Conservation (phyloP, 1,140 invertebrate species). For the Orchesella cincta region DNA sequence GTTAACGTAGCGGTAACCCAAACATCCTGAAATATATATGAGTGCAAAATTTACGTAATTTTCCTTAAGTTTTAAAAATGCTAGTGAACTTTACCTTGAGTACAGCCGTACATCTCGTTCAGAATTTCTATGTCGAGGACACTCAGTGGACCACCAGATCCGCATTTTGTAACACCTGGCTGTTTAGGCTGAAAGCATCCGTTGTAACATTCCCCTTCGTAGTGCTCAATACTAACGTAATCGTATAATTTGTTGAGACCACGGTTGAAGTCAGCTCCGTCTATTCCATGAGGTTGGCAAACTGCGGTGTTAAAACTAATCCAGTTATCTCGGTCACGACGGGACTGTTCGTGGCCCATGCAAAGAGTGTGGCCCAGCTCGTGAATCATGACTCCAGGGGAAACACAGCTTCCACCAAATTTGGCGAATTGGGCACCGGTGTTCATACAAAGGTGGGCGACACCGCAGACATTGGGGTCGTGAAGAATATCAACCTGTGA, state of each 20-base stretch:
- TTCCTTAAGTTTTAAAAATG: neutral
- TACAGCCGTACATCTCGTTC: slow-evolving; percentile 47
- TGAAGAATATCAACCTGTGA: slow-evolving; percentile 45
- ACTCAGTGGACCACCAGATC: slow-evolving; percentile 41
- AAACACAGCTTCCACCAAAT: slow-evolving; percentile 44
- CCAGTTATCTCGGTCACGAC: slow-evolving; percentile 43
- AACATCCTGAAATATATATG: slow-evolving; percentile 34
- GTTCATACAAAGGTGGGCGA: slow-evolving; percentile 45
- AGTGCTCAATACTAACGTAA: slow-evolving; percentile 47
- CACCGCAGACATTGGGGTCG: slow-evolving; percentile 40
- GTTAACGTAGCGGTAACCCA: slow-evolving; percentile 44
- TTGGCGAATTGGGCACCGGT: slow-evolving; percentile 47
- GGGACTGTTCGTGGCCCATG: slow-evolving; percentile 47
- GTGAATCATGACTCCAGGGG: slow-evolving; percentile 45
- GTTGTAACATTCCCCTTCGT: slow-evolving; percentile 49
- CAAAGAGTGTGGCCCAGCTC: slow-evolving; percentile 43
- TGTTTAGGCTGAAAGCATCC: slow-evolving; percentile 41
- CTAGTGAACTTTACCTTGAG: neutral
- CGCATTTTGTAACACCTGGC: slow-evolving; percentile 47
- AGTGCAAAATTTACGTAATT: neutral
- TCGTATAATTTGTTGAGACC: slow-evolving; percentile 48
- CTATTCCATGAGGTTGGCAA: slow-evolving; percentile 43
- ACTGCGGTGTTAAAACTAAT: slow-evolving; percentile 43
- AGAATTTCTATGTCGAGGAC: slow-evolving; percentile 48
- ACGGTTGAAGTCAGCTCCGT: neutral